Percentiles rank a stretch among this genome's conserved stretches.
Conservation (phyloP, 1,140 invertebrate genomes). For the Popillia japonica region DNA sequence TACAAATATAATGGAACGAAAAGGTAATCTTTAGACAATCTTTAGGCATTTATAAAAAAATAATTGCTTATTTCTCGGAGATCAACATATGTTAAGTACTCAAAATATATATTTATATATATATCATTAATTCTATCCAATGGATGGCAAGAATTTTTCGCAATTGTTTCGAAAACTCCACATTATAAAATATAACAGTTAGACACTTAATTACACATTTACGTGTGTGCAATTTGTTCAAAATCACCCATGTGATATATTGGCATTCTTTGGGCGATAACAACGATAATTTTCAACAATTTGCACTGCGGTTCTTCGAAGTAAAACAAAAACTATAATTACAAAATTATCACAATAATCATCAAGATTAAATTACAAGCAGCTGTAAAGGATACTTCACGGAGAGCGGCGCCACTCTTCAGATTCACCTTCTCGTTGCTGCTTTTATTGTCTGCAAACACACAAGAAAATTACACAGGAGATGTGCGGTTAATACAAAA, state of each 20-base stretch:
- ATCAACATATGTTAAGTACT: neutral
- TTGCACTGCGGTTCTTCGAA: no score
- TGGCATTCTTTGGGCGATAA: no score
- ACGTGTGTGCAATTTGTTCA: neutral
- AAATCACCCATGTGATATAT: no score
- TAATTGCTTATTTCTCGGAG: neutral
- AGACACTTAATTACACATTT: neutral
- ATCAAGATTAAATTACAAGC: neutral
- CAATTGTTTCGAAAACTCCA: no score
- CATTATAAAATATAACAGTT: no score
- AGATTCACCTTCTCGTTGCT: neutral
- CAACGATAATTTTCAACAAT: no score
- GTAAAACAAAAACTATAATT: neutral
- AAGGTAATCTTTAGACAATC: neutral
- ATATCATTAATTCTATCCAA: neutral
- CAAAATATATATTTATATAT: slow-evolving; percentile 2
- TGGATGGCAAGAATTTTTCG: neutral
- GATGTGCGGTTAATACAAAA: neutral
- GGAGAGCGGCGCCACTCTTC: neutral
- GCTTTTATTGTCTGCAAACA: neutral
- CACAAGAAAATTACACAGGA: neutral
- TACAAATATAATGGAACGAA: neutral
- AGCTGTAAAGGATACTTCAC: neutral
- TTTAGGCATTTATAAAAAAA: neutral
- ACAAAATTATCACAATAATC: neutral